Conservation (phyloP, 2,797 vertebrate genomes). For the Sebastiscus tertius region DNA sequence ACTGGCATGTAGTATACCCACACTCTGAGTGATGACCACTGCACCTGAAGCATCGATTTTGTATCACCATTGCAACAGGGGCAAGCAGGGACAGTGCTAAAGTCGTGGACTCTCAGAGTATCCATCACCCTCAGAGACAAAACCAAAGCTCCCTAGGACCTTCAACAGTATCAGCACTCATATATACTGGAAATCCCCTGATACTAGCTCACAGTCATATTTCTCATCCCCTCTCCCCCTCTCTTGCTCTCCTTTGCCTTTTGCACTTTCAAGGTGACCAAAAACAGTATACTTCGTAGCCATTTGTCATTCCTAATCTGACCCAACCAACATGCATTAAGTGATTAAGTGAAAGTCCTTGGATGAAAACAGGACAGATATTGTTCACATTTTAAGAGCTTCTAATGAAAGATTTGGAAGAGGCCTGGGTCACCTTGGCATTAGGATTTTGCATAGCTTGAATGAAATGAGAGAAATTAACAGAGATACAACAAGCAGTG, state of each 20-base stretch:
- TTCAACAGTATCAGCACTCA: slow-evolving; percentile 24
- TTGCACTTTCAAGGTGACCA: not conserved
- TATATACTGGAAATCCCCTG: not conserved
- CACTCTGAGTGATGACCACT: slow-evolving; percentile 39
- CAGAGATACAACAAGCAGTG: not conserved
- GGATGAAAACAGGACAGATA: not conserved
- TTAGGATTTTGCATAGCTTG: not conserved
- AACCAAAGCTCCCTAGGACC: slow-evolving; percentile 37
- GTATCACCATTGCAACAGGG: slow-evolving; percentile 54
- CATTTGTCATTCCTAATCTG: not conserved
- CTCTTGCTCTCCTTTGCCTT: not conserved
- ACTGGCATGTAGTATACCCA: slow-evolving; percentile 6
- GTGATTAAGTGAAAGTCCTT: not conserved
- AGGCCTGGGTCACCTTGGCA: not conserved
- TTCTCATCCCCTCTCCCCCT: not conserved
- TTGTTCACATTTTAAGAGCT: not conserved
- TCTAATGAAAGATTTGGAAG: not conserved
- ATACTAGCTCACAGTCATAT: slow-evolving; percentile 15
- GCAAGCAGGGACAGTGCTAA: slow-evolving; percentile 34
- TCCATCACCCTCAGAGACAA: slow-evolving; percentile 47
- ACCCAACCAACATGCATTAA: not conserved
- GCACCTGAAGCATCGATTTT: slow-evolving; percentile 42
- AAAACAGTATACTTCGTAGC: not conserved
- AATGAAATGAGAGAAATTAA: not conserved
- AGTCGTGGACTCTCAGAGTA: slow-evolving; percentile 13